phyloP scores from a whole-genome alignment of 2,888 invertebrate genomes.

The Agrypnus murinus region DNA sequence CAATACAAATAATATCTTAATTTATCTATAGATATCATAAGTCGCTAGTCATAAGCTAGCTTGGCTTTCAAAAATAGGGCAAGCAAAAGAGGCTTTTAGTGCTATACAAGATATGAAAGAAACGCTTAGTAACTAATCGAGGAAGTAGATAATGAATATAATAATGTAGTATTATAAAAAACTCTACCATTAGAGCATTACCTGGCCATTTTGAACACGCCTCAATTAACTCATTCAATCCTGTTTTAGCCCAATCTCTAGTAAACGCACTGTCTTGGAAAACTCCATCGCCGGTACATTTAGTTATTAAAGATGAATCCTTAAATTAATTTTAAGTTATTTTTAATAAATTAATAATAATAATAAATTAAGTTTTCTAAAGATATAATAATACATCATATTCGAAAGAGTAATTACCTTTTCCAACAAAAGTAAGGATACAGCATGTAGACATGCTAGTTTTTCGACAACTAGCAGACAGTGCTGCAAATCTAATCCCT shows the following conservation, averaged over 20 bases:
- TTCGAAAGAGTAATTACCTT: too few species aligned
- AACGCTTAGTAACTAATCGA: too few species aligned
- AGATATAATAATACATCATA: too few species aligned
- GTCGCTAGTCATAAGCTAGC: too few species aligned
- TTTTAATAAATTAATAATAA: neutral
- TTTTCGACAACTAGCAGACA: neutral
- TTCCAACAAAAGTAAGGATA: neutral
- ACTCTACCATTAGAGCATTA: too few species aligned
- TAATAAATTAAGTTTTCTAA: neutral
- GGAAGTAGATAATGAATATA: too few species aligned
- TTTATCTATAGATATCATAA: too few species aligned
- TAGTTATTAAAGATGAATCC: neutral
- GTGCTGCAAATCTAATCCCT: constrained; percentile 10
- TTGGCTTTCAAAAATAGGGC: too few species aligned
- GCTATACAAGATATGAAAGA: too few species aligned
- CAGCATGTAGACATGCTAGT: constrained; percentile 2
- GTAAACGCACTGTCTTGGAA: neutral
- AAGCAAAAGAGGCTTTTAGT: too few species aligned
- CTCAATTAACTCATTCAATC: neutral
- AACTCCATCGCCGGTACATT: neutral
- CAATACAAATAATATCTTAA: too few species aligned
- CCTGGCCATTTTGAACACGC: constrained; percentile 6
- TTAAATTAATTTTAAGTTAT: neutral
- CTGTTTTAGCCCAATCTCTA: neutral
- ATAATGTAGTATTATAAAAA: too few species aligned